phyloP scores from a whole-genome alignment of 2,113 vertebrate genomes.

The Mirounga angustirostris region DNA sequence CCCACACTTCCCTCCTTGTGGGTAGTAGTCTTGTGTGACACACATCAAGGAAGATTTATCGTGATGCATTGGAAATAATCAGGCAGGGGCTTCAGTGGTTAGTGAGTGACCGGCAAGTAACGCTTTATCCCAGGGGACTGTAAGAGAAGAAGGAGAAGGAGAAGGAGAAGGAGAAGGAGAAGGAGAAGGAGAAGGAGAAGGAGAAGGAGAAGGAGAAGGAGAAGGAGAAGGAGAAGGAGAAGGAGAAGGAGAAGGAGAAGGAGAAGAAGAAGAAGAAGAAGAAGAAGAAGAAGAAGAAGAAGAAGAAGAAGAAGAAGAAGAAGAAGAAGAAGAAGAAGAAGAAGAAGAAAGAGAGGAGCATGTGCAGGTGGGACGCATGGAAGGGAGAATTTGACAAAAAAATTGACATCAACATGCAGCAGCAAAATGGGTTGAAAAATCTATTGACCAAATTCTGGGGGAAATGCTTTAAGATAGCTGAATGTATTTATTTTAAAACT shows the following conservation, averaged over 20 bases:
- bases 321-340: too few relatives aligned
- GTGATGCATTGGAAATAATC: not conserved
- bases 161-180: too few relatives aligned
- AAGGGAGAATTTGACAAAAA: not conserved
- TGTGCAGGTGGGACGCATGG: rapidly evolving
- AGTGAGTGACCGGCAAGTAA: not conserved
- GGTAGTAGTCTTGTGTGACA: not conserved
- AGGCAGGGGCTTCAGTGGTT: not conserved
- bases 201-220: too few relatives aligned
- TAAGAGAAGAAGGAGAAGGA: too few relatives aligned
- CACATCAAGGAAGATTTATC: not conserved
- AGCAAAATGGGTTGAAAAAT: not conserved
- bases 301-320: too few relatives aligned
- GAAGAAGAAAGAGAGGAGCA: not conserved
- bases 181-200: too few relatives aligned
- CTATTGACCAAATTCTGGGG: not conserved
- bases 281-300: too few relatives aligned
- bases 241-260: too few relatives aligned
- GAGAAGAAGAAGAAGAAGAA: too few relatives aligned
- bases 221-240: too few relatives aligned
- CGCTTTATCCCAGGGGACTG: not conserved
- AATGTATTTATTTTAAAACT: constrained; percentile 20
- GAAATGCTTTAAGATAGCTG: not conserved
- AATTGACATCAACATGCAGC: not conserved
- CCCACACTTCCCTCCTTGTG: not conserved